Evolutionary conservation across 2,113 vertebrate species (phyloP).

Genomic region (Istiophorus platypterus): DNA sequence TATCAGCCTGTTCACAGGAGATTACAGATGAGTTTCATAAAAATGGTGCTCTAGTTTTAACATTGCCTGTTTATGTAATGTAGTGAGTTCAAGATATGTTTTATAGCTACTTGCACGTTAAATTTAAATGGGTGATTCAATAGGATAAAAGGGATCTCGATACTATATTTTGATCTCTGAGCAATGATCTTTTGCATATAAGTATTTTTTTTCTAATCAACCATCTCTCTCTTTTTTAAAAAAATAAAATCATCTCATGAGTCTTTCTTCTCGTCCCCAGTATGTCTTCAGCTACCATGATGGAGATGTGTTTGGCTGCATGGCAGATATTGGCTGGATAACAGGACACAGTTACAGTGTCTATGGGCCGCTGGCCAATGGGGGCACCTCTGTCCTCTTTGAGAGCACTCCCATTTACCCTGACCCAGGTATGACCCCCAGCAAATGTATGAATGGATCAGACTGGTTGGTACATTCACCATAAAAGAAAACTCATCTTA

Average conservation of each 20-base stretch:
- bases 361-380: constrained; percentile 88
- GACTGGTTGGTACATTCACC: no score
- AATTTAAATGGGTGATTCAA: not conserved
- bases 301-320: constrained; percentile 87
- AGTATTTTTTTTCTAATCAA: not conserved
- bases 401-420: constrained; percentile 88
- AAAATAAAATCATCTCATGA: not conserved
- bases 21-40: not conserved
- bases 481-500: not conserved
- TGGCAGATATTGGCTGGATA: constrained; percentile 90
- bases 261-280: constrained; percentile 64
- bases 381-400: constrained; percentile 87
- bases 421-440: constrained; percentile 68
- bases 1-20: not conserved
- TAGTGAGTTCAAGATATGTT: not conserved
- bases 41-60: not conserved
- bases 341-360: constrained; percentile 88
- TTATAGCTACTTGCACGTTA: not conserved
- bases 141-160: not conserved
- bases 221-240: not conserved
- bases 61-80: not conserved
- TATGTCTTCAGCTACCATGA: constrained; percentile 88
- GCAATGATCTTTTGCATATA: no score
- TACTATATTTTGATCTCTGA: not conserved
- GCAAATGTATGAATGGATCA: not conserved